Percentiles rank a stretch among this genome's conserved stretches.
Conservation (phyloP, 37 sponge, comb jelly and placozoan genomes). For the Petrosia ficiformis region DNA sequence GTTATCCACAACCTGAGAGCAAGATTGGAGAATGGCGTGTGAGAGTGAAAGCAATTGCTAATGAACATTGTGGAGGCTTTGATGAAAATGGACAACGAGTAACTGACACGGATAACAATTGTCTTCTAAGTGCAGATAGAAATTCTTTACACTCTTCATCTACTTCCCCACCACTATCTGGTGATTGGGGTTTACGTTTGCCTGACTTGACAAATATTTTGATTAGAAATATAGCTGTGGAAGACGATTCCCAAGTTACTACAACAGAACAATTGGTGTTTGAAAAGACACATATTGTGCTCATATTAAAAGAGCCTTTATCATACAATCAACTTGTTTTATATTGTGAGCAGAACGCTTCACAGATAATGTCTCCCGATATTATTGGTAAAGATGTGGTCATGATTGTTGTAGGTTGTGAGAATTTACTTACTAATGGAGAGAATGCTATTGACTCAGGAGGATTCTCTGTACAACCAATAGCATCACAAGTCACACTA, state of each 20-base stretch:
- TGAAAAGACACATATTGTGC: conserved; percentile 32
- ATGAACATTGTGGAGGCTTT: conserved; percentile 78
- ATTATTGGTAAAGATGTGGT: conserved; percentile 20
- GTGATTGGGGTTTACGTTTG: conserved; percentile 69
- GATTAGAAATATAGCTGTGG: conserved; percentile 41
- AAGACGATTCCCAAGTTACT: conserved; percentile 4
- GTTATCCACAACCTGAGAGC: conserved; percentile 82
- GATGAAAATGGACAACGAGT: conserved; percentile 27
- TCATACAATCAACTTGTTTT: conserved; percentile 55
- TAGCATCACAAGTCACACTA: conserved; percentile 53
- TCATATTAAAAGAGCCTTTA: conserved; percentile 61
- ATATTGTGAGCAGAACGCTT: conserved; percentile 50
- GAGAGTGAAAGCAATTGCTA: conserved; percentile 17
- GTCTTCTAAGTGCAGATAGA: conserved; percentile 54
- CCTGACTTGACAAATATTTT: conserved; percentile 50
- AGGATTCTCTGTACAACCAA: conserved; percentile 19
- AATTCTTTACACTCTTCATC: conserved; percentile 38
- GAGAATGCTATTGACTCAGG: conserved; percentile 35
- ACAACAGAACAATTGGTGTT: conserved; percentile 12
- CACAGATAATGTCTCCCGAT: conserved; percentile 32
- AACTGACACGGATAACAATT: conserved; percentile 27
- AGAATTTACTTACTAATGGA: conserved; percentile 65
- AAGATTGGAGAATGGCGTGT: conserved; percentile 75
- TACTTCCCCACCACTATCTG: conserved; percentile 53
- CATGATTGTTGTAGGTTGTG: conserved; percentile 66